phyloP scores from a whole-genome alignment of 1,140 invertebrate species.

The Eumeta japonica region DNA sequence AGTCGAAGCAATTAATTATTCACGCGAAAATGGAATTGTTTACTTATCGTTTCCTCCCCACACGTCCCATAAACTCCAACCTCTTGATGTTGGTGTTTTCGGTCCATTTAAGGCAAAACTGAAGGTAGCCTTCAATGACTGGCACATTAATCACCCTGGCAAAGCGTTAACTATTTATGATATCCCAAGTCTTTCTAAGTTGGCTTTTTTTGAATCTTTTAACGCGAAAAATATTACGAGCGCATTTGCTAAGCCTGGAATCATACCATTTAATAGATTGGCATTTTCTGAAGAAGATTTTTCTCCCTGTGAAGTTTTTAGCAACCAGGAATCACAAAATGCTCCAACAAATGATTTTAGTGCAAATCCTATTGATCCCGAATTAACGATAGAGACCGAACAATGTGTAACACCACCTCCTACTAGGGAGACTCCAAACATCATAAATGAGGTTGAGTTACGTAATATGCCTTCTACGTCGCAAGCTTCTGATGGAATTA shows the following conservation, averaged over 20 bases:
- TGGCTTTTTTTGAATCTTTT: constrained; percentile 29
- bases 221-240: constrained; percentile 22
- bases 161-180: constrained; percentile 29
- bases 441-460: no score
- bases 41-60: constrained; percentile 23
- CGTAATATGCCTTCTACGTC: no score
- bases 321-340: not conserved
- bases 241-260: constrained; percentile 21
- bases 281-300: constrained; percentile 23
- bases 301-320: constrained; percentile 9
- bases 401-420: no score
- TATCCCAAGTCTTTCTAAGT: constrained; percentile 26
- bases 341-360: no score
- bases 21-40: not conserved
- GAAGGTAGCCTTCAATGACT: constrained; percentile 24
- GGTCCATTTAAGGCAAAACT: constrained; percentile 42
- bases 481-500: no score
- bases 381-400: no score
- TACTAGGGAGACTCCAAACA: no score
- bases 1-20: not conserved
- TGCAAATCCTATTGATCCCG: no score
- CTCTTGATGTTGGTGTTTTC: constrained; percentile 39
- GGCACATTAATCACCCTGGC: constrained; percentile 37
- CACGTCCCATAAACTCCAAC: constrained; percentile 37
- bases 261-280: constrained; percentile 25